phyloP scores from a whole-genome alignment of 2,113 vertebrate species.

The Naja naja region DNA sequence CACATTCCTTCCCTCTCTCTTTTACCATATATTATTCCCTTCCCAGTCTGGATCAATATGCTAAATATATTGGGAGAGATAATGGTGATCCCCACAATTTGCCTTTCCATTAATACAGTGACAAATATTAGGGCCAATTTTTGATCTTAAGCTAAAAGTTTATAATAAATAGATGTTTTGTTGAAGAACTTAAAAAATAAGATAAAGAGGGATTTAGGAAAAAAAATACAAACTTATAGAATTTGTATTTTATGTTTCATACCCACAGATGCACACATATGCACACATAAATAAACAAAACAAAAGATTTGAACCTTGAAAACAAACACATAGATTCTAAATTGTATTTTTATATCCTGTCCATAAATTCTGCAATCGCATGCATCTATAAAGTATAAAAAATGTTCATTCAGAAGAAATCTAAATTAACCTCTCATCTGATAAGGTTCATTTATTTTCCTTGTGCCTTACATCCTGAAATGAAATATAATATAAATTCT shows the following conservation, averaged over 20 bases:
- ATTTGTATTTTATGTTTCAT: conserved; percentile 4
- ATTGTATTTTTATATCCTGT: conserved; percentile 39
- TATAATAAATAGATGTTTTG: background rate
- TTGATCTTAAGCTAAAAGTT: background rate
- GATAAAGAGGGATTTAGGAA: background rate
- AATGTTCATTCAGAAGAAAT: conserved; percentile 44
- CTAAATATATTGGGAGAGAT: background rate
- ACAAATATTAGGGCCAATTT: background rate
- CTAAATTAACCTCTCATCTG: conserved; percentile 48
- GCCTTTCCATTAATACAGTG: background rate
- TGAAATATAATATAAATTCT: conserved; percentile 54
- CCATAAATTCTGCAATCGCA: conserved; percentile 28
- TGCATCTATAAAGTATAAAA: conserved; percentile 46
- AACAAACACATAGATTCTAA: conserved; percentile 43
- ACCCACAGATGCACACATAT: conserved; percentile 11
- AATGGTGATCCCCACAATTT: background rate
- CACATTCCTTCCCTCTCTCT: background rate
- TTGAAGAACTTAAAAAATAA: background rate
- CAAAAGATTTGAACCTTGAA: conserved; percentile 6
- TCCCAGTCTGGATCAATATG: background rate
- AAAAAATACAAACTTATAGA: background rate
- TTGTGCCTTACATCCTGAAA: conserved; percentile 48
- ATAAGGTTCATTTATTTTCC: conserved; percentile 57
- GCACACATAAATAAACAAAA: background rate
- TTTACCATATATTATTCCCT: background rate